Evolutionary conservation across 1,140 invertebrate genomes (phyloP), one percentile per base, ranked within the genome.

Genomic region (Stenopsyche tienmushanensis): DNA sequence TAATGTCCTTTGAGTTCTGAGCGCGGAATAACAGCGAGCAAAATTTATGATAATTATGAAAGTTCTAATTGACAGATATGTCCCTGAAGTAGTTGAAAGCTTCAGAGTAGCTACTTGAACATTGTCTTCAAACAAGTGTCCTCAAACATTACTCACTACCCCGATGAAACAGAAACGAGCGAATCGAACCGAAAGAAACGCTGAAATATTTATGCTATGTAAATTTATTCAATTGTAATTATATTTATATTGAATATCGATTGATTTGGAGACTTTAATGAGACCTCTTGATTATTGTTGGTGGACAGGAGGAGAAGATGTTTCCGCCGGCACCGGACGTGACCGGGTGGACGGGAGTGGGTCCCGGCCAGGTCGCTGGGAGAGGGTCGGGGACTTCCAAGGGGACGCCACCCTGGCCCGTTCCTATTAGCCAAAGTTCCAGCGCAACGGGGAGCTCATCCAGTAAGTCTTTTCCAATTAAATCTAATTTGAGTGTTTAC

Each of bases 401-500:
- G 62, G 52, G 74, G 3, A 65, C 77, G 25, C 79, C 77, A 55
- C 79, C 78, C 76, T 67, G 75, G 20, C 75, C 78, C 26, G 74
- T 75, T 1, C 73, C 79, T 45, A 77, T 75, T 42, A 81, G 79
- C 68, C 79, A 81, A 71, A 81, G 78, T 49, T 81, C 79, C 15
- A 79, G 78, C 18, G 75, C 75, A 3, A 81, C 79, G 20, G 79
- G 73, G 2, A 80, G 77, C 71, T 78, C 79, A 8, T 77, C 78
- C 18, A 75, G 79, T 81, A 59, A 75, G 76, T 77, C 42, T 58
- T 21, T 54, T 17, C 65, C 21, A 26, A 52, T 26, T 64, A 44
- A 47, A 47, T 15, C 18, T 20, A 47, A 47, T 47, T 47, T 47
- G 10, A 47, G 10, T 47, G 44, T 47, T 47, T 47, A 47, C 44